Conservation (phyloP, 2,113 vertebrate species). For the Albula goreensis region DNA sequence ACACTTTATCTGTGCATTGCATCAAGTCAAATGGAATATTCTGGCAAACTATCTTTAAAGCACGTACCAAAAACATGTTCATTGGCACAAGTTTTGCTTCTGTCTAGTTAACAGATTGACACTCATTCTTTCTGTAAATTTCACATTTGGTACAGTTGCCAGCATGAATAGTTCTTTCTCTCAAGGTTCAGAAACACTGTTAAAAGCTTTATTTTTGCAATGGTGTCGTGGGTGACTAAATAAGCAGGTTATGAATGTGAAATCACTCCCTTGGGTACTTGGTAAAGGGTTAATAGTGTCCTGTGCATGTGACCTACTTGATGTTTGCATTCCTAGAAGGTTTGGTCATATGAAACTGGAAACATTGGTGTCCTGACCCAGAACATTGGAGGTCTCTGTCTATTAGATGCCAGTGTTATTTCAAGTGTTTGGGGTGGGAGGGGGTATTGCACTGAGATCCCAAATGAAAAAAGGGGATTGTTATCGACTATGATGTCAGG, state of each 20-base stretch:
- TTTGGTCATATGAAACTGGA: not conserved
- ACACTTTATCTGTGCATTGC: not conserved
- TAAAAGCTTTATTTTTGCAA: not conserved
- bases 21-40: not conserved
- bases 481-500: not conserved
- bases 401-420: conserved; percentile 7
- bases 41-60: not conserved
- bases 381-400: not conserved
- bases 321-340: not conserved
- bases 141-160: not conserved
- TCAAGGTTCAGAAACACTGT: not conserved
- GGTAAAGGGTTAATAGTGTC: not conserved
- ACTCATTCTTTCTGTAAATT: not conserved
- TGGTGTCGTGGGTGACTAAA: not conserved
- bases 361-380: not conserved
- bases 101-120: not conserved
- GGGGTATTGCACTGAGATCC: not conserved
- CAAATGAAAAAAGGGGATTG: not conserved
- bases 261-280: not conserved
- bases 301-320: not conserved
- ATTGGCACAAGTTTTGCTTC: not conserved
- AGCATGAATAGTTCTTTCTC: not conserved
- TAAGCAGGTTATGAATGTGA: not conserved
- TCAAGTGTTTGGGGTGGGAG: not conserved
- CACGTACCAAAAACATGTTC: not conserved